Evolutionary conservation across 2,888 invertebrate genomes (phyloP).

Genomic region (Nomada fucata): DNA sequence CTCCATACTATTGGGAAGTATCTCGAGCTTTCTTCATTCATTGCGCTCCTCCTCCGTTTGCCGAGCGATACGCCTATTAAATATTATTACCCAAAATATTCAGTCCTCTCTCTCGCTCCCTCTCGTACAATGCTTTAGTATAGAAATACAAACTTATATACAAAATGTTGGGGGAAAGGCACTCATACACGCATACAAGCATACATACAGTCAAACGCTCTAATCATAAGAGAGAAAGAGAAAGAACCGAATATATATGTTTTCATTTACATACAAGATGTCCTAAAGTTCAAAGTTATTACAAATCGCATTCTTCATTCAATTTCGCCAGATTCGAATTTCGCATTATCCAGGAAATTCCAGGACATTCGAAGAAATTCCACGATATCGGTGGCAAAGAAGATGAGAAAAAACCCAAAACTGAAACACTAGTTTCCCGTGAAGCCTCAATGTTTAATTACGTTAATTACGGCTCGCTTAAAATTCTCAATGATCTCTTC

Average conservation of each 20-base stretch:
- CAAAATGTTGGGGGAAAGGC: constrained; percentile 60
- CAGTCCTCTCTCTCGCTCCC: constrained; percentile 51
- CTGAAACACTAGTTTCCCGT: neutral
- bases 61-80: constrained; percentile 44
- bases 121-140: constrained; percentile 50
- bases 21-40: constrained; percentile 39
- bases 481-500: constrained; percentile 40
- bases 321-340: constrained; percentile 8
- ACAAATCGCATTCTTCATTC: constrained; percentile 21
- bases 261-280: constrained; percentile 50
- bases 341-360: too few species aligned
- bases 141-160: constrained; percentile 69
- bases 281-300: constrained; percentile 15
- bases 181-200: constrained; percentile 59
- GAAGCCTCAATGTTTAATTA: constrained; percentile 28
- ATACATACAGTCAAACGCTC: constrained; percentile 48
- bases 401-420: neutral
- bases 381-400: constrained; percentile 6
- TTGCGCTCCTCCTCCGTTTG: constrained; percentile 14
- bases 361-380: neutral
- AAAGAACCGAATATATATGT: constrained; percentile 47
- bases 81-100: constrained; percentile 60
- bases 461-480: constrained; percentile 50
- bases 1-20: constrained; percentile 55
- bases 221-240: constrained; percentile 53